Conservation (phyloP, 1,140 invertebrate species). For the Mactra quadrangularis region DNA sequence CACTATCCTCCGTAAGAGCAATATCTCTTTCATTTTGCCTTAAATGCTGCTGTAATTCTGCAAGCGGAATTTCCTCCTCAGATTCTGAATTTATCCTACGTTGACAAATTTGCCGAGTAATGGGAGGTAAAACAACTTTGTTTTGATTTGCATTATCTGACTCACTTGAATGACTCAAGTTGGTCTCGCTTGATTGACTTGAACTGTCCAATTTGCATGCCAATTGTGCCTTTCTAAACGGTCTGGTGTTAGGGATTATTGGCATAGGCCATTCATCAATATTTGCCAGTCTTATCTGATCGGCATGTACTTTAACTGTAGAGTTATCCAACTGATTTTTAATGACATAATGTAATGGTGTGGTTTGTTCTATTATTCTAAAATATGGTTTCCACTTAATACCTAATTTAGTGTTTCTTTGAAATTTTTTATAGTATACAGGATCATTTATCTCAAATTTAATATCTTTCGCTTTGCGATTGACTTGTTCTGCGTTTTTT, state of each 20-base stretch:
- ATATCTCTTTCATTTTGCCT: too few species aligned
- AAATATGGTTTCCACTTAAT: slow-evolving; percentile 43
- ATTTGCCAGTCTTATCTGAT: slow-evolving; percentile 26
- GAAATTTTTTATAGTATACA: slow-evolving; percentile 55
- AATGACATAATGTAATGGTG: slow-evolving; percentile 30
- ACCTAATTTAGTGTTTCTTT: slow-evolving; percentile 34
- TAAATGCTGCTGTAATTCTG: too few species aligned
- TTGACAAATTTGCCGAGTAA: not conserved
- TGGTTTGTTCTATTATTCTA: slow-evolving; percentile 39
- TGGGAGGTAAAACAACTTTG: not conserved
- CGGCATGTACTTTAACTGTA: slow-evolving; percentile 29
- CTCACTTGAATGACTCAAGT: too few species aligned
- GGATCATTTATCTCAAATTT: slow-evolving; percentile 20
- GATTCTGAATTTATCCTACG: not conserved
- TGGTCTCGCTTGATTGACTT: too few species aligned
- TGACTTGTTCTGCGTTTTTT: slow-evolving; percentile 38
- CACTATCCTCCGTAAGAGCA: too few species aligned
- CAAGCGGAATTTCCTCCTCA: too few species aligned
- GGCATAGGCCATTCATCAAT: slow-evolving; percentile 22
- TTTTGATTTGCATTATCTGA: not conserved
- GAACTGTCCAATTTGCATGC: not conserved
- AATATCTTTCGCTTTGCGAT: slow-evolving; percentile 8
- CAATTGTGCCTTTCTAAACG: not conserved
- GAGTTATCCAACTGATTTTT: slow-evolving; percentile 47
- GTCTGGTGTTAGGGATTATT: not conserved